These are phyloP conservation scores for Nomada ferruginata DNA, from an alignment of 2,888 invertebrate species.

Conservation along the genomic window DNA sequence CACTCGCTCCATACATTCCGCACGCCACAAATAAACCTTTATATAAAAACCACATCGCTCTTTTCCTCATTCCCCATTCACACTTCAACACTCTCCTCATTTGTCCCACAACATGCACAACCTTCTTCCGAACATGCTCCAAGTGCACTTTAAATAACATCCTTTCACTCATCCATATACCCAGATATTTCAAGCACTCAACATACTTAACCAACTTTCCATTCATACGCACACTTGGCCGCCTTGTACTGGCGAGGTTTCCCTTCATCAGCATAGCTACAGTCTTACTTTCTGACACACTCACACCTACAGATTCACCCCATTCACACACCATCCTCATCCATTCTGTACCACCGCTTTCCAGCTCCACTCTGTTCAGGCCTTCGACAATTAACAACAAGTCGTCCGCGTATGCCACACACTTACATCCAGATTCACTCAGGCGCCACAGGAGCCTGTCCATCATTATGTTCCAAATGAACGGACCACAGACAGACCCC, in stretches of 20 bases:
- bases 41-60: neutral
- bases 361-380: neutral
- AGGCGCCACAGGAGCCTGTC: neutral
- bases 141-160: slow-evolving; percentile 48
- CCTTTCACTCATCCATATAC: slow-evolving; percentile 23
- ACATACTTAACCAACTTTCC: neutral
- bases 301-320: neutral
- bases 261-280: slow-evolving; percentile 31
- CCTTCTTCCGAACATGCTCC: neutral
- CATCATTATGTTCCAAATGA: neutral
- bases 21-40: slow-evolving; percentile 32
- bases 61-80: slow-evolving; percentile 48
- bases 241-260: neutral
- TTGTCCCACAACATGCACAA: neutral
- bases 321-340: neutral
- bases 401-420: neutral
- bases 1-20: slow-evolving; percentile 48
- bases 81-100: slow-evolving; percentile 40
- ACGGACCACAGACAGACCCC: slow-evolving; percentile 2
- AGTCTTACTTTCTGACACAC: neutral
- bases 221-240: slow-evolving; percentile 18
- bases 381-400: slow-evolving; percentile 4
- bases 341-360: neutral
- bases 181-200: slow-evolving; percentile 31
- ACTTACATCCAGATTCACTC: neutral